Base-by-base conservation (phyloP, 2,888 invertebrate species). In the Mythimna vitellina region DNA sequence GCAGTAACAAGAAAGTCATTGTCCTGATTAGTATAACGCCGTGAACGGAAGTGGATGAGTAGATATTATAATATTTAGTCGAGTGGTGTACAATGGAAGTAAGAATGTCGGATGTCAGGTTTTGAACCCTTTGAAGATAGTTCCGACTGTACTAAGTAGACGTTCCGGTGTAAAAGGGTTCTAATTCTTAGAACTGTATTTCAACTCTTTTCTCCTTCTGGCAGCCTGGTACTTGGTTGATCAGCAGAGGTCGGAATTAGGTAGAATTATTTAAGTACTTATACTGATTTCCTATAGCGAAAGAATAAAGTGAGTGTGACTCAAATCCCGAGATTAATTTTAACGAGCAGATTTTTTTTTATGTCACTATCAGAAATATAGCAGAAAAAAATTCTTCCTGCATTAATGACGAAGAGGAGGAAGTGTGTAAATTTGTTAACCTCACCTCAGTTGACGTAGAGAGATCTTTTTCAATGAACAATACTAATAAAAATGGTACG, bases 1-100 rank as follows among this genome's bases (percentile, higher is more conserved):
- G 77, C 35, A 80, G 86, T 88, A 88, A 88, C 87, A 78, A 89
- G 89, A 90, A 89, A 86, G 86, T 89, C 89, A 93, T 93, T 94
- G 93, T 93, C 75, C 72, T 88, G 90, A 90, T 94, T 94, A 93
- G 92, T 90, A 88, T 87, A 85, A 83, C 83, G 81, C 80, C 78
- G 92, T 81, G 90, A 93, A 90, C 93, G 94, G 95, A 95, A 94
- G 91, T 91, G 88, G 87, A 82, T 87, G 84, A 86, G 87, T 82
- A 86, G 84, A 88, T 84, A 86, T 86, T 85, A 87, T 86, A 77
- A 81, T 89, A 87, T 89, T 88, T 85, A 87, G 85, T 88, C 82
- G 85, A 86, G 84, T 88, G 82, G 76, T 77, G 81, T 90, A 93
- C 89, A 92, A 92, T 91, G 80, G 89, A 88, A 90, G 81, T 89